Conservation (phyloP, 2,797 vertebrate species). For the Crax fasciolata region DNA sequence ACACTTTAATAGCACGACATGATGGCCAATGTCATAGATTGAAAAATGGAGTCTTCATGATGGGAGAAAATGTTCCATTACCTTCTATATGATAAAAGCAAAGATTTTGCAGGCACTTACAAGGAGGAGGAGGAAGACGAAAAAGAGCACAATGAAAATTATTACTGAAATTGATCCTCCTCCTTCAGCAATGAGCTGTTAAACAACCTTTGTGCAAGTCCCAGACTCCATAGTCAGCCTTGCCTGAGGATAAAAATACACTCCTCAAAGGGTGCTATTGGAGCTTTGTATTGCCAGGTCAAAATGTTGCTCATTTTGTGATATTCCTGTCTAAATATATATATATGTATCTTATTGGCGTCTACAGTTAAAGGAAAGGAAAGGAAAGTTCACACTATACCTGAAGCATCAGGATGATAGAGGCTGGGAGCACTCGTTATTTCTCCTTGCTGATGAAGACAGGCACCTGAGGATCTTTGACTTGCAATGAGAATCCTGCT, state of each 20-base stretch:
- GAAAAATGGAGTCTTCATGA: rapidly evolving
- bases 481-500: slow-evolving; percentile 87
- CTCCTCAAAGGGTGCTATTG: neutral
- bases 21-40: neutral
- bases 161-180: neutral
- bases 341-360: neutral
- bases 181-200: neutral
- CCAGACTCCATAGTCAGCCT: neutral
- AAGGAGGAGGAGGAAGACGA: neutral
- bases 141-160: neutral
- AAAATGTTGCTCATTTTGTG: neutral
- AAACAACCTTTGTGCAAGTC: neutral
- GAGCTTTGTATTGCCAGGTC: neutral
- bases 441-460: slow-evolving; percentile 86
- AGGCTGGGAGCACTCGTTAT: slow-evolving; percentile 79
- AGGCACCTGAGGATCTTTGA: slow-evolving; percentile 85
- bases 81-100: neutral
- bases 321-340: neutral
- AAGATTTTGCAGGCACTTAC: neutral
- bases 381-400: slow-evolving; percentile 75
- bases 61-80: neutral
- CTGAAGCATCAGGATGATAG: slow-evolving; percentile 85
- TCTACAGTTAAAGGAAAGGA: neutral
- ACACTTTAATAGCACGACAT: neutral
- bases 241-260: neutral